phyloP scores from a whole-genome alignment of 2,797 vertebrate genomes.

The Siniperca obscura region DNA sequence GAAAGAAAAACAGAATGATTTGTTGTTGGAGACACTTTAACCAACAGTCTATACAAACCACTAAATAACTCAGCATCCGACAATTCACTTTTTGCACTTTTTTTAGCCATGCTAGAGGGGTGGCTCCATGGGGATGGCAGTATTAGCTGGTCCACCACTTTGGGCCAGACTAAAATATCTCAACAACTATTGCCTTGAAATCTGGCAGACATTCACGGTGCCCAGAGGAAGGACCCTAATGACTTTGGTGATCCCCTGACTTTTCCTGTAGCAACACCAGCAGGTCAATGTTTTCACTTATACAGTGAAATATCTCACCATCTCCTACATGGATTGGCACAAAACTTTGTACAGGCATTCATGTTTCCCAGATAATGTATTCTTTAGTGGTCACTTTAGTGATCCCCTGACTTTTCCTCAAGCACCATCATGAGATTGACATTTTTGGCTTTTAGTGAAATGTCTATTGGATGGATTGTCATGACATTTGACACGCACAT shows the following conservation, averaged over 20 bases:
- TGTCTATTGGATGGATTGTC: too few species aligned
- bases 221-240: too few species aligned
- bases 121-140: neutral
- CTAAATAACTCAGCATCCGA: neutral
- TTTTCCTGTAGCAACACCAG: neutral
- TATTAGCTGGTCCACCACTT: too few species aligned
- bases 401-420: neutral
- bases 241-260: neutral
- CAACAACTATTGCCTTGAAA: neutral
- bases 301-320: neutral
- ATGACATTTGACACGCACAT: too few species aligned
- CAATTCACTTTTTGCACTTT: neutral
- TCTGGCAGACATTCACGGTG: too few species aligned
- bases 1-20: conserved; percentile 28
- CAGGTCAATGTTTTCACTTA: neutral
- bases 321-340: neutral
- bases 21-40: conserved; percentile 19
- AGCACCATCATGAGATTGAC: neutral
- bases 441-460: too few species aligned
- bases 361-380: neutral
- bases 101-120: neutral
- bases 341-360: too few species aligned
- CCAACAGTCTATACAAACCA: conserved; percentile 12
- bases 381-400: neutral
- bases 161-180: neutral